phyloP scores from a whole-genome alignment of 2,113 vertebrate species.

The Mirounga angustirostris region DNA sequence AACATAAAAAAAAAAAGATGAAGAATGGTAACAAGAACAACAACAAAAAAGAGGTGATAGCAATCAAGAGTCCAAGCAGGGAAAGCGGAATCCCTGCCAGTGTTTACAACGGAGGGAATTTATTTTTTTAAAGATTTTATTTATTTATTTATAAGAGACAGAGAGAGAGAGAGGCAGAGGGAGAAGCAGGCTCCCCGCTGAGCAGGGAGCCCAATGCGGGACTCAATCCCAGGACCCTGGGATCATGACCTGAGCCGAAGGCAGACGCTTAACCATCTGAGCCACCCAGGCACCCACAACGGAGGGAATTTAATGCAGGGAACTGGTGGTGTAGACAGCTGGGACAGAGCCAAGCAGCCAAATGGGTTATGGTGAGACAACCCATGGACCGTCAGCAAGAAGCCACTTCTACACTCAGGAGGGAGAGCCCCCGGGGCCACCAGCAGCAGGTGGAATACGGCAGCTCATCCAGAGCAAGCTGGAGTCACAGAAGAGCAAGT shows the following conservation, averaged over 20 bases:
- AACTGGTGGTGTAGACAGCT: not conserved
- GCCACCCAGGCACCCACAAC: too few relatives aligned
- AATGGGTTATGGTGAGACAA: accelerated
- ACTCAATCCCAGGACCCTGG: too few relatives aligned
- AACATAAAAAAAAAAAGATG: too few relatives aligned
- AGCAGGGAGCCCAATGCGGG: too few relatives aligned
- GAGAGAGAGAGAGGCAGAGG: too few relatives aligned
- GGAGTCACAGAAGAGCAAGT: not conserved
- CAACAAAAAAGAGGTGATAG: not conserved
- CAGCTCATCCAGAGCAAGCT: not conserved
- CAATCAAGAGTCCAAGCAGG: not conserved
- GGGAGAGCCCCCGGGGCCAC: not conserved
- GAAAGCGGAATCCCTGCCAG: not conserved
- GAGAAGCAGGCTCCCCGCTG: too few relatives aligned
- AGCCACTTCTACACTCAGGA: not conserved
- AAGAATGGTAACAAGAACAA: too few relatives aligned
- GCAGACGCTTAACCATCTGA: too few relatives aligned
- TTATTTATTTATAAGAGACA: too few relatives aligned
- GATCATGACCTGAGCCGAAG: too few relatives aligned
- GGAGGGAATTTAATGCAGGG: not conserved
- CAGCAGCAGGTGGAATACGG: not conserved
- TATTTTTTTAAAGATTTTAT: too few relatives aligned
- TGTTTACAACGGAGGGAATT: not conserved
- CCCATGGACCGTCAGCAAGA: not conserved
- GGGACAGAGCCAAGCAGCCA: not conserved